A percentile compares a stretch with the other conserved stretches of the same genome.
Evolutionary conservation across 1,140 invertebrate genomes (phyloP).

Genomic region (Zaprionus kolodkinae): DNA sequence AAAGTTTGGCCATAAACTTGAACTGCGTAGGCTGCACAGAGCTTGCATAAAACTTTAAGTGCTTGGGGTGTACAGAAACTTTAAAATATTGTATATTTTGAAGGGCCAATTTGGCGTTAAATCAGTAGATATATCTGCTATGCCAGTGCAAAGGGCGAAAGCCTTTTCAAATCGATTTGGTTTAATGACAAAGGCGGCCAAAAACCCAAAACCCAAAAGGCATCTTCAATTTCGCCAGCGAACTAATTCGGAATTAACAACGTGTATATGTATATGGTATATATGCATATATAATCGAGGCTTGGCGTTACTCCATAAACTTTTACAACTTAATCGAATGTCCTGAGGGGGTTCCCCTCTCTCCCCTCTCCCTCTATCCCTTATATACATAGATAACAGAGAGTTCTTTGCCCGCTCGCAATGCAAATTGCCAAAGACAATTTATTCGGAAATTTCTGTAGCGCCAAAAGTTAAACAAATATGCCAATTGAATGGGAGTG

Average conservation of each 20-base stretch:
- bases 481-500: slow-evolving; percentile 68
- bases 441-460: slow-evolving; percentile 73
- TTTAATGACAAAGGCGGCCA: not conserved
- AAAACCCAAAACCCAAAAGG: not conserved
- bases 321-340: slow-evolving; percentile 20
- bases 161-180: not conserved
- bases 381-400: slow-evolving; percentile 11
- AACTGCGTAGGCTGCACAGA: too few species aligned
- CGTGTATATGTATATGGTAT: not conserved
- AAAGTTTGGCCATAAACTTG: too few species aligned
- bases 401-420: slow-evolving; percentile 41
- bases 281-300: not conserved
- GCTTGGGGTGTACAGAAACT: too few species aligned
- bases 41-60: too few species aligned
- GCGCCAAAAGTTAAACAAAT: slow-evolving; percentile 77
- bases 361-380: not conserved
- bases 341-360: not conserved
- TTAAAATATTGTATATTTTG: too few species aligned
- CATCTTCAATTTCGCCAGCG: not conserved
- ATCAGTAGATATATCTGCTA: too few species aligned
- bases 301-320: slow-evolving; percentile 17
- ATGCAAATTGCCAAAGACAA: slow-evolving; percentile 79
- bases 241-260: slow-evolving; percentile 30
- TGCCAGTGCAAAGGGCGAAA: not conserved
- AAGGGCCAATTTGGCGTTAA: too few species aligned